Conservation (phyloP, 2,797 vertebrate genomes). For the Takifugu rubripes region DNA sequence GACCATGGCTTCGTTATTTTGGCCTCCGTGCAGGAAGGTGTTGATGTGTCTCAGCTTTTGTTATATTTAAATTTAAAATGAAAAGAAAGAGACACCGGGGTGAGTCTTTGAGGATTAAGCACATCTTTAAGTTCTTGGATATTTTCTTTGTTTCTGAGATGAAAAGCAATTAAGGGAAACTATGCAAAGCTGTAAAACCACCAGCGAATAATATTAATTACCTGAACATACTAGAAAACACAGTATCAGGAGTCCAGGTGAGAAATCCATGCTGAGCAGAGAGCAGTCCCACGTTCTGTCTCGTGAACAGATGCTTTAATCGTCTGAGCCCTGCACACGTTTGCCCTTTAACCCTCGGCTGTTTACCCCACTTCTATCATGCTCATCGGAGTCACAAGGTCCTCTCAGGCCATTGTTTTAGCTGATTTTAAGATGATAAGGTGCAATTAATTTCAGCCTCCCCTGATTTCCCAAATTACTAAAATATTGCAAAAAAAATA, state of each 20-base stretch:
- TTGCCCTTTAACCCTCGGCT: constrained; percentile 52
- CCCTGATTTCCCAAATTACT: neutral
- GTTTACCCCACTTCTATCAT: constrained; percentile 38
- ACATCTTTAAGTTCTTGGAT: too few relatives aligned
- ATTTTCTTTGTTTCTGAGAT: too few relatives aligned
- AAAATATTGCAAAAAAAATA: neutral
- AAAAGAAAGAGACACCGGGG: neutral
- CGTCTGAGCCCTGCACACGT: constrained; percentile 9
- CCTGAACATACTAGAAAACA: constrained; percentile 63
- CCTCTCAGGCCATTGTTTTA: neutral
- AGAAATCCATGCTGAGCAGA: constrained; percentile 63
- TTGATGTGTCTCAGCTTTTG: neutral
- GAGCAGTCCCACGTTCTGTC: constrained; percentile 14
- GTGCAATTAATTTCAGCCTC: too few relatives aligned
- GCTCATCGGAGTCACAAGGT: neutral
- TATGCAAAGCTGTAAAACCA: neutral
- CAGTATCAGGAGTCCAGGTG: constrained; percentile 48
- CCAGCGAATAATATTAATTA: constrained; percentile 34
- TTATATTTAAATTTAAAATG: neutral
- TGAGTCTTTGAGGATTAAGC: too few relatives aligned
- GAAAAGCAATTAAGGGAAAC: neutral
- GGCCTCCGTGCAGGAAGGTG: neutral
- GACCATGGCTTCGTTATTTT: neutral
- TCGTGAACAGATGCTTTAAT: neutral
- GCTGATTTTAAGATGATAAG: too few relatives aligned